Evolutionary conservation across 1,140 invertebrate species (phyloP), one percentile per base, ranked within the genome.

Genomic region (Anastatus disparis): DNA sequence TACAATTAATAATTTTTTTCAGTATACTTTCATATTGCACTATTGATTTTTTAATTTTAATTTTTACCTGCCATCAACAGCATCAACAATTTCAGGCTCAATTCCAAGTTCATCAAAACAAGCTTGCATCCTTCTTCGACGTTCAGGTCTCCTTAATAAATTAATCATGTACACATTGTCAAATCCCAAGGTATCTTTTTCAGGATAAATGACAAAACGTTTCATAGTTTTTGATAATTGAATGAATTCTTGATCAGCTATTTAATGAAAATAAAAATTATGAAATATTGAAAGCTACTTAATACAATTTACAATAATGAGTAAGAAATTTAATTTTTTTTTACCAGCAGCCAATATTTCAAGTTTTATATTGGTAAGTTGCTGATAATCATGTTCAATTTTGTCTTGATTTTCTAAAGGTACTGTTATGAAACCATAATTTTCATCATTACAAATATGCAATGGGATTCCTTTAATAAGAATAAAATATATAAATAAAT

Each of bases 151-250:
- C 73, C 97, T 85, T 55, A 90, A 83, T 50, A 99, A 85, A 85
- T 99, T 99, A 15, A 99, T 98, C 89, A 99, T 90, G 78, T 92
- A 99, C 59, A 98, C 90, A 75, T 92, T 84, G 82, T 94, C 91
- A 74, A 96, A 90, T 0, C 89, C 89, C 8, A 95, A 82, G 20
- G 85, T 91, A 65, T 89, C 87, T 50, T 85, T 87, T 35, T 82
- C 70, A 1, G 89, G 89, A 75, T 88, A 83, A 17, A 61, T 76
- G 0, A 90, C 84, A 78, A 86, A 91, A 46, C 82, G 74, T 61
- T 77, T 68, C 26, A 86, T 64, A 58, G 48, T 56, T 38, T 78
- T 63, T 0, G 76, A 73, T 2, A 85, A 31, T 1, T 76, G 66
- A 42, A 84, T 73, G 13, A 76, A 61, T 58, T 74, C 53, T 59